These are phyloP conservation scores for Synchiropus splendidus DNA, from an alignment of 2,113 vertebrate genomes.

Conservation along the genomic window DNA sequence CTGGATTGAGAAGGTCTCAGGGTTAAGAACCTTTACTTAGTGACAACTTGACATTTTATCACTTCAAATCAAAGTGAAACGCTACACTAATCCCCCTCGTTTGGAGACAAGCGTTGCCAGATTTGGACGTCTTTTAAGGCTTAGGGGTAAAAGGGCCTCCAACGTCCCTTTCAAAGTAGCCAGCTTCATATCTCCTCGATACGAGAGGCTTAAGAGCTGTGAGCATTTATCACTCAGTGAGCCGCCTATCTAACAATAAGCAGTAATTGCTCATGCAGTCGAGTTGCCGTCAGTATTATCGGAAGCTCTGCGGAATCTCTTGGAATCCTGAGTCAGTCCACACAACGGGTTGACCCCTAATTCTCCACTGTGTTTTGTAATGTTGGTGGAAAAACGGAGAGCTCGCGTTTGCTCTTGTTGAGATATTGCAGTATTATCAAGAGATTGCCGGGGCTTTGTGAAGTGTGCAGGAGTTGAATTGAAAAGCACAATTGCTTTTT, in stretches of 20 bases:
- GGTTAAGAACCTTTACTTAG: constrained; percentile 29
- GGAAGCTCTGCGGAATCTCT: constrained; percentile 15
- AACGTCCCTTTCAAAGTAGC: constrained; percentile 45
- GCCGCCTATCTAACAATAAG: constrained; percentile 31
- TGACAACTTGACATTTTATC: constrained; percentile 43
- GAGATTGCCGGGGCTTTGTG: constrained; percentile 44
- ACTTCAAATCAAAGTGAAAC: constrained; percentile 44
- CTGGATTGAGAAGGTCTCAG: constrained; percentile 3
- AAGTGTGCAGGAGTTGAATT: constrained; percentile 32
- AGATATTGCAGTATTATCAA: constrained; percentile 36
- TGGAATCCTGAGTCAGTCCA: constrained; percentile 18
- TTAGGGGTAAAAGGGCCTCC: constrained; percentile 52
- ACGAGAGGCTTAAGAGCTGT: constrained; percentile 40
- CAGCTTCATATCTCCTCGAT: constrained; percentile 38
- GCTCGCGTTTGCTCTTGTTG: constrained; percentile 29
- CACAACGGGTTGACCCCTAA: constrained; percentile 18
- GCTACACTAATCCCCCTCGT: constrained; percentile 52
- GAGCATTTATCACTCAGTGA: constrained; percentile 40
- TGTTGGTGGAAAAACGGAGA: constrained; percentile 15
- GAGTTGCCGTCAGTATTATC: constrained; percentile 31
- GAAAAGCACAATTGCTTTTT: constrained; percentile 43
- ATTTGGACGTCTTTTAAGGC: constrained; percentile 51
- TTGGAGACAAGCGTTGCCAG: constrained; percentile 48
- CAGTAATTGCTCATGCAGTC: constrained; percentile 36
- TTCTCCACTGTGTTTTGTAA: background rate